Percentiles rank a stretch among this genome's conserved stretches.
These are phyloP conservation scores for Tricholauxania praeusta DNA, from an alignment of 2,888 invertebrate species.

Conservation along the genomic window DNA sequence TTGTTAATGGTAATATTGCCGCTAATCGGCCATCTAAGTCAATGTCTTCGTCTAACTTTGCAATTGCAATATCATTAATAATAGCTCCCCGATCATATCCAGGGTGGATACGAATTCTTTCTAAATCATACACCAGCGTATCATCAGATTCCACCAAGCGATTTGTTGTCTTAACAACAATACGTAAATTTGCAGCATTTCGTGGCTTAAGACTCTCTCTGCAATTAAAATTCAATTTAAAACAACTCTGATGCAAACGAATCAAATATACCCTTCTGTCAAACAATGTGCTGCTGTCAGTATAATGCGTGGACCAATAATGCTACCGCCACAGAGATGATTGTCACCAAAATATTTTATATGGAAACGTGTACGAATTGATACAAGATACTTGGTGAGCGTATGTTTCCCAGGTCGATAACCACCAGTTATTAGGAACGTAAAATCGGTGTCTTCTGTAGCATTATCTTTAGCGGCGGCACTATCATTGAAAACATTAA, in stretches of 20 bases:
- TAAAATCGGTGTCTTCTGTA: constrained; percentile 5
- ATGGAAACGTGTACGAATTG: neutral
- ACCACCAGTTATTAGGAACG: constrained; percentile 36
- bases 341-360: constrained; percentile 31
- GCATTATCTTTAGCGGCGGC: neutral
- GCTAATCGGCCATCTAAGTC: constrained; percentile 9
- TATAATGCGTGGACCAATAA: neutral
- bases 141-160: neutral
- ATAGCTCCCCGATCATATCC: neutral
- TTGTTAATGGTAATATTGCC: constrained; percentile 15
- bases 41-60: constrained; percentile 13
- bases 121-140: constrained; percentile 29
- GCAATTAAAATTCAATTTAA: no score
- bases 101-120: constrained; percentile 4
- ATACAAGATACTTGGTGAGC: constrained; percentile 37
- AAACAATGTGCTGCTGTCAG: constrained; percentile 31
- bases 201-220: neutral
- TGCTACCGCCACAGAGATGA: constrained; percentile 23
- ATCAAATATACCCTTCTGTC: neutral
- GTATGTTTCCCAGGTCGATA: constrained; percentile 24
- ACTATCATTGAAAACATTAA: neutral
- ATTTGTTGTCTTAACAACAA: constrained; percentile 36
- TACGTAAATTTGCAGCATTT: neutral
- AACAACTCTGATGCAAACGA: no score
- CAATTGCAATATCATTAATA: constrained; percentile 23